Percentiles rank a stretch among this genome's conserved stretches.
phyloP scores from a whole-genome alignment of 2,113 vertebrate genomes.

The Oryzias melastigma region DNA sequence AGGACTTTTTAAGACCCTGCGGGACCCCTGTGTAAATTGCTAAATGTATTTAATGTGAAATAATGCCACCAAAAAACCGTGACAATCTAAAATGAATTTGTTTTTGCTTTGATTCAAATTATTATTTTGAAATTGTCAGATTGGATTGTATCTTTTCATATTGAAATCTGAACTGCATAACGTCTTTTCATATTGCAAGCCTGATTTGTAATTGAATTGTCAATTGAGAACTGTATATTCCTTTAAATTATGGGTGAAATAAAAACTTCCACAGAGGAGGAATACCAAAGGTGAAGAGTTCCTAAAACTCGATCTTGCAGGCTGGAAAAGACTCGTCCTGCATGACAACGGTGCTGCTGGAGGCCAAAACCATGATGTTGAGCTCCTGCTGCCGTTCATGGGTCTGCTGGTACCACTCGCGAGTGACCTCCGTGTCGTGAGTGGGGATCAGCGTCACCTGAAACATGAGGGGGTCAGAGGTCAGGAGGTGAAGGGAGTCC shows the following conservation, averaged over 20 bases:
- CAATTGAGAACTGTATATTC: conserved; percentile 15
- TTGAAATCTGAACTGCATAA: no score
- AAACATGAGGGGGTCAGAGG: not conserved
- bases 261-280: conserved; percentile 18
- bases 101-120: no score
- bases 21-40: no score
- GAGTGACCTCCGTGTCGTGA: conserved; percentile 95
- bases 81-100: no score
- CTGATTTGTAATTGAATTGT: no score
- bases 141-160: no score
- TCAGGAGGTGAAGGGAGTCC: accelerated
- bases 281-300: not conserved
- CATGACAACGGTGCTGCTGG: conserved; percentile 99
- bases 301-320: conserved; percentile 99
- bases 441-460: conserved; percentile 98
- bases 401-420: conserved; percentile 98
- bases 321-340: conserved; percentile 98
- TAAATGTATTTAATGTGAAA: no score
- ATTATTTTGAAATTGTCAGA: no score
- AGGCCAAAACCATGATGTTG: conserved; percentile 96
- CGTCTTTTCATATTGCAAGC: no score
- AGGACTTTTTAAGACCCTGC: no score
- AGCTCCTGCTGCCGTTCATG: conserved; percentile 97
- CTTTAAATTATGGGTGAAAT: conserved; percentile 36
- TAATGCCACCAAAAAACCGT: no score